Conservation (phyloP, 2,888 invertebrate genomes). For the Nephrotoma flavescens region DNA sequence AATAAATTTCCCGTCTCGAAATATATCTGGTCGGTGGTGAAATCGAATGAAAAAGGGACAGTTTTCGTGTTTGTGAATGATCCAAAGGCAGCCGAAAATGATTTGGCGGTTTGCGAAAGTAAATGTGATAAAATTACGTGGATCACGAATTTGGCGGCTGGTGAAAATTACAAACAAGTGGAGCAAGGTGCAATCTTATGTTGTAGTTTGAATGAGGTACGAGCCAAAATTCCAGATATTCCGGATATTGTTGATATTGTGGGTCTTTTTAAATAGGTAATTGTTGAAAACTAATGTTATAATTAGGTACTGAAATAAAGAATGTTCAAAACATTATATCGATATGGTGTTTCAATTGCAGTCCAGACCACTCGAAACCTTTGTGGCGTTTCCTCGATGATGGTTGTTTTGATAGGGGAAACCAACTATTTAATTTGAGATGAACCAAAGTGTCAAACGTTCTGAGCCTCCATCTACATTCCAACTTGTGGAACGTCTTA, state of each 20-base stretch:
- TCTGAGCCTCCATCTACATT: too few relatives aligned
- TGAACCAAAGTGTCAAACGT: too few relatives aligned
- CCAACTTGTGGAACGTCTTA: too few relatives aligned
- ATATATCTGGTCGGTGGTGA: constrained; percentile 19
- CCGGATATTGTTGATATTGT: neutral
- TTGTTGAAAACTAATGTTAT: neutral
- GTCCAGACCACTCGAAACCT: too few relatives aligned
- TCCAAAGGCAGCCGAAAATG: constrained; percentile 11
- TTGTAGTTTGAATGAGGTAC: neutral
- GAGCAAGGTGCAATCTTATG: neutral
- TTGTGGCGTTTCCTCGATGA: too few relatives aligned
- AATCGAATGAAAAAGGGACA: constrained; percentile 14
- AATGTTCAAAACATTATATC: neutral
- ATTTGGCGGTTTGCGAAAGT: constrained; percentile 15
- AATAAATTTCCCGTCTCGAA: constrained; percentile 20
- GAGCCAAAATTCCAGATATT: neutral
- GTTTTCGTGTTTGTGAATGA: constrained; percentile 19
- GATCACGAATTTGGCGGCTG: constrained; percentile 7
- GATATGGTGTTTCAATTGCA: too few relatives aligned
- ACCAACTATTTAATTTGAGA: too few relatives aligned
- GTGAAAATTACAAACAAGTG: neutral
- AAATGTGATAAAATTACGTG: constrained; percentile 19
- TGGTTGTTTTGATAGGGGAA: too few relatives aligned
- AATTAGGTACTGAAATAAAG: neutral
- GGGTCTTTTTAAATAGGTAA: neutral